phyloP scores from a whole-genome alignment of 2,888 invertebrate species.

The Patella pellucida region DNA sequence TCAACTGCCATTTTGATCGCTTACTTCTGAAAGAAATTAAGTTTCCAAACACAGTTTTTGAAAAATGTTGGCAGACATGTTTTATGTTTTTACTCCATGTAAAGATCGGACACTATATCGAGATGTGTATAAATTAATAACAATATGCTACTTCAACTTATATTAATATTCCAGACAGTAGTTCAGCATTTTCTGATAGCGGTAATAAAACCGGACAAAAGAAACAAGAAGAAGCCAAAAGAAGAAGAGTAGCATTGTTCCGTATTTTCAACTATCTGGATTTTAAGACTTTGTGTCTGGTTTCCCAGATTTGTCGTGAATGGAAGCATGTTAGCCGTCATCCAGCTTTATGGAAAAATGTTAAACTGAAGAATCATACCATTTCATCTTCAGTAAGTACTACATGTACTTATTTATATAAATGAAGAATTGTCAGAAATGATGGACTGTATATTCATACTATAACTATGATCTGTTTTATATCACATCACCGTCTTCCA shows the following conservation, averaged over 20 bases:
- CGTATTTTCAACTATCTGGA: conserved; percentile 60
- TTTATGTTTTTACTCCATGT: no score
- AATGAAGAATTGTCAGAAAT: no score
- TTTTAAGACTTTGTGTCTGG: conserved; percentile 47
- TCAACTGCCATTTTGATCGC: no score
- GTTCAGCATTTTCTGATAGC: conserved; percentile 29
- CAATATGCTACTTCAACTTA: no score
- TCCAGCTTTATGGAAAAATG: conserved; percentile 61
- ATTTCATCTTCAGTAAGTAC: conserved; percentile 53
- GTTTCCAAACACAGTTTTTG: no score
- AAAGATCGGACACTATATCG: no score
- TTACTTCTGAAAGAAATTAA: no score
- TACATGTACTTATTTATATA: neutral
- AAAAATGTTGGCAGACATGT: no score
- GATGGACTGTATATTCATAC: no score
- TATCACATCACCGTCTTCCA: no score
- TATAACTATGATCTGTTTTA: no score
- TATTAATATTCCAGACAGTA: neutral
- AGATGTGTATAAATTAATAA: no score
- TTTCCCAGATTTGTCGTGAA: conserved; percentile 61
- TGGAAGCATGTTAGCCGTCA: conserved; percentile 64
- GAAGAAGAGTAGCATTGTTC: conserved; percentile 51
- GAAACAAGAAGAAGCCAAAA: conserved; percentile 41
- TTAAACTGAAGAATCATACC: conserved; percentile 50
- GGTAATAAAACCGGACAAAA: conserved; percentile 14